A percentile compares a stretch with the other conserved stretches of the same genome.
Evolutionary conservation across 2,888 invertebrate species (phyloP).

Genomic region (Ichneumoninae sp.): DNA sequence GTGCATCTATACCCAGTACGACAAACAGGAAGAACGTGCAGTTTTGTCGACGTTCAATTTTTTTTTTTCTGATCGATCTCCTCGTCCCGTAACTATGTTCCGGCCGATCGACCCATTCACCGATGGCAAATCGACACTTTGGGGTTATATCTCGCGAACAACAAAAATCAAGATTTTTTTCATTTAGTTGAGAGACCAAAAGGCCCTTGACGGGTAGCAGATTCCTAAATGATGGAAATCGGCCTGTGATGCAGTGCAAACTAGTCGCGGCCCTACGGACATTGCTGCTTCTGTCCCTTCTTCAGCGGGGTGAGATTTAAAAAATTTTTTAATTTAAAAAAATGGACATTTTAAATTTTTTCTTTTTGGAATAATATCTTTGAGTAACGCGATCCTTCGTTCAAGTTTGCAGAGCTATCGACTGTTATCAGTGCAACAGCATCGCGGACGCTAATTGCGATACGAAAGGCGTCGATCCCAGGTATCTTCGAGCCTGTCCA

Average conservation of each 20-base stretch:
- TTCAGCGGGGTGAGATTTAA: slow-evolving; percentile 71
- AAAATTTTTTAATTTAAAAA: not conserved
- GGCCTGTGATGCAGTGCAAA: slow-evolving; percentile 57
- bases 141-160: slow-evolving; percentile 25
- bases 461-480: slow-evolving; percentile 63
- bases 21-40: slow-evolving; percentile 21
- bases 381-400: not conserved
- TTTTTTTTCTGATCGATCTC: not conserved
- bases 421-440: slow-evolving; percentile 77
- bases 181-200: not conserved
- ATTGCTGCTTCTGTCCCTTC: slow-evolving; percentile 69
- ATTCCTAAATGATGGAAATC: slow-evolving; percentile 43
- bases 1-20: not conserved
- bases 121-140: slow-evolving; percentile 22
- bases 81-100: slow-evolving; percentile 26
- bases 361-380: not conserved
- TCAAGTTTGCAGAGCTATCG: slow-evolving; percentile 71
- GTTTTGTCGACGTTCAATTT: not conserved
- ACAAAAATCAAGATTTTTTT: not conserved
- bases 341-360: not conserved
- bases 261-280: slow-evolving; percentile 57
- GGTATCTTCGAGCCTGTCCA: slow-evolving; percentile 72
- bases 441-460: slow-evolving; percentile 70
- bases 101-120: slow-evolving; percentile 30
- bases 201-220: slow-evolving; percentile 10